Base-by-base conservation (phyloP, 2,888 invertebrate genomes). In the Invenusta paracnida region DNA sequence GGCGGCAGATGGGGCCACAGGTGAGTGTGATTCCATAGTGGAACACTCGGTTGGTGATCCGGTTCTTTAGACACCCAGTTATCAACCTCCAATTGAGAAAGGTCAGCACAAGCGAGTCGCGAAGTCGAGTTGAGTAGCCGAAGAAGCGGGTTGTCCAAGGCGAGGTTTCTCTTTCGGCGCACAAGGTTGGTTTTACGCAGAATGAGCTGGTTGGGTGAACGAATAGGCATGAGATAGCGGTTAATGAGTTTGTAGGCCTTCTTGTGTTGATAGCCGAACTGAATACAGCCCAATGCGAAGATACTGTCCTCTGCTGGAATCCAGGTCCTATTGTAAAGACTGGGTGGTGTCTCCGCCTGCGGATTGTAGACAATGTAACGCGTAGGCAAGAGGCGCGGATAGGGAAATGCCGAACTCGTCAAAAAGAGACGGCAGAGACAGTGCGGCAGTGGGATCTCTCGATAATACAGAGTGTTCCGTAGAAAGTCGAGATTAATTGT, bases 161-260 rank as follows among this genome's bases (percentile, higher is more conserved):
- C 2, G 17, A 73, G 5, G 27, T 73, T 73, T 5, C 48, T 27
- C 5, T 83, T 30, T 27, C 66, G 1, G 1, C 83, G 30, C 23
- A 31, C 13, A 5, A 83, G 30, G 48, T 83, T 83, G 23, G 83
- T 83, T 25, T 83, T 83, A 17, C 83, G 29, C 27, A 31, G 30
- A 1, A 23, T 5, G 2, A 83, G n/a, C 25, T 83, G 83, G 25
- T 83, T 48, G 23, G 48, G 30, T 23, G 31, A 31, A 1, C 83
- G 83, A 66, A 83, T 83, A 1, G 83, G 83, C n/a, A 83, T 17
- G 2, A 83, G 48, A 27, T 83, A 83, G 27, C 48, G 30, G 23
- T 83, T 5, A 23, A 83, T 83, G 25, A 67, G 25, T 25, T 83
- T 31, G 25, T 23, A 48, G 23, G 48, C 48, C 23, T 5, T 23